Base-by-base conservation (phyloP, 2,113 vertebrate genomes). In the Cettia cetti region DNA sequence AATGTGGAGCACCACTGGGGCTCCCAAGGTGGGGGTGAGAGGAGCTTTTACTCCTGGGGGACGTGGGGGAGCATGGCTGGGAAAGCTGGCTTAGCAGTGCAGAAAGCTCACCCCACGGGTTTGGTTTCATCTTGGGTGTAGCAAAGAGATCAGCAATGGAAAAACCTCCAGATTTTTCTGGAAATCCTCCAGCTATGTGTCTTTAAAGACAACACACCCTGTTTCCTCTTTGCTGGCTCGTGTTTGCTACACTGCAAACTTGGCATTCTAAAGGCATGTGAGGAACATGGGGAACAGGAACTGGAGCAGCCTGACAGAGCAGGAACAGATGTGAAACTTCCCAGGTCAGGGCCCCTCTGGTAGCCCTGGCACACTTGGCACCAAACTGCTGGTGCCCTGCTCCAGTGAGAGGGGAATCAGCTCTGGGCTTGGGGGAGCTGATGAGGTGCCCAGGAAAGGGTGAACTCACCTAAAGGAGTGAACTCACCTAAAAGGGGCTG, bases 11-110 rank as follows among this genome's bases (percentile, higher is more conserved):
- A 74, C 74, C 13, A 27, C 22, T 40, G 63, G 22, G 27, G 22
- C 3, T 71, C 42, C 24, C 0, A 2, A 40, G 17, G n/a, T 0
- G 0, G 1, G 5, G 33, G 17, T 1, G 4, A 76, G 23, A 60
- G 20, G 28, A 59, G 53, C 13, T 79, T n/a, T 17, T n/a, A 13
- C 31, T 50, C 22, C 35, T 3, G 3, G 26, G 24, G 26, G 2
- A 21, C 1, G 0, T 0, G 6, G 20, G 3, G 15, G 2, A 53
- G 11, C 42, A 39, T 0, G 1, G 21, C 53, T 2, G 14, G 53
- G 22, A 77, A 45, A 88, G 35, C 20, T 92, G 1, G 0, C 2
- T 5, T 19, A 45, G 75, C n/a, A 33, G 10, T 42, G 57, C 76
- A 63, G 28, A 35, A 56, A 76, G 14, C 8, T 2, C 11, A 23